phyloP scores from a whole-genome alignment of 2,888 invertebrate genomes.

The Pemphredon lugubris region DNA sequence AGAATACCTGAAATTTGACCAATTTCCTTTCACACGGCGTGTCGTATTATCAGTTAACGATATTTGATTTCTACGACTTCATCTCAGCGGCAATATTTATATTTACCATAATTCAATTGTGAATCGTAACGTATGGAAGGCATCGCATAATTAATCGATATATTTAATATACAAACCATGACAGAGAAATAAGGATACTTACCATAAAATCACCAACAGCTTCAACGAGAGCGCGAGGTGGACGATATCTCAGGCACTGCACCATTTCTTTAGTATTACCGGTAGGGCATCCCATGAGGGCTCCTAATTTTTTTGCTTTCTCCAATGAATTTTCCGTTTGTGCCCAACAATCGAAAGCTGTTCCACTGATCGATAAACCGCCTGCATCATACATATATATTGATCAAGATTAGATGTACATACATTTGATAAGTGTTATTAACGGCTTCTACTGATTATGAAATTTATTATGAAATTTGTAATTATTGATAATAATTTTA shows the following conservation, averaged over 20 bases:
- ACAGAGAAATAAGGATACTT: conserved; percentile 27
- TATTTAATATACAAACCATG: no score
- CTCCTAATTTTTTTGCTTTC: conserved; percentile 85
- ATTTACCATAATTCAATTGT: no score
- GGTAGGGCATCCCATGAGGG: conserved; percentile 85
- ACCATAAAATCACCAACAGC: conserved; percentile 84
- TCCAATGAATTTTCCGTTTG: conserved; percentile 78
- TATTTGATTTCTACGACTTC: no score
- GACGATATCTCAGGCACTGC: conserved; percentile 85
- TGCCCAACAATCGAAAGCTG: conserved; percentile 83
- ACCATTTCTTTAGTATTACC: conserved; percentile 83
- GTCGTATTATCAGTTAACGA: no score
- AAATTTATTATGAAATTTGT: no score
- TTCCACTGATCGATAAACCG: conserved; percentile 88
- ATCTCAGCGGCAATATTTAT: no score
- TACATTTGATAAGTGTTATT: no score
- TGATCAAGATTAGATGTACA: background rate
- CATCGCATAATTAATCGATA: no score
- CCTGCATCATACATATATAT: conserved; percentile 67
- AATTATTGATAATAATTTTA: background rate
- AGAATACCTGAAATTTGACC: conserved; percentile 29
- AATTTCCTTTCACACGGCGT: background rate
- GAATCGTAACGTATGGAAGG: no score
- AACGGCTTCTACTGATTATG: background rate
- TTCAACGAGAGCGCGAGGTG: conserved; percentile 84